Evolutionary conservation across 2,797 vertebrate genomes (phyloP).

Genomic region (Australoheros facetus): DNA sequence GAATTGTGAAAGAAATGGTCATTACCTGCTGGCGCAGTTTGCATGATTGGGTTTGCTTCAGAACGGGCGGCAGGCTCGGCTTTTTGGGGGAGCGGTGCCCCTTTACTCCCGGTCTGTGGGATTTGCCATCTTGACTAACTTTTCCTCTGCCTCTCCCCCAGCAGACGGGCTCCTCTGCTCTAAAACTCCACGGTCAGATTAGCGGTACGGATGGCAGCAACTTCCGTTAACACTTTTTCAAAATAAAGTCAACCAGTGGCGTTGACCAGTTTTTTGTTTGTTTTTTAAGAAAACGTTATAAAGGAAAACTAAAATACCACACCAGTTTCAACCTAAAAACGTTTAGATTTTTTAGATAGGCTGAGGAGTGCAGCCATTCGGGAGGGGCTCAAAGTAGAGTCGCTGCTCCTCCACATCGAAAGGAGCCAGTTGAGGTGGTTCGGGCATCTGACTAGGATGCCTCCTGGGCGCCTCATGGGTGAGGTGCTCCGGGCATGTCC

Average conservation of each 20-base stretch:
- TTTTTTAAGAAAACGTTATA: not conserved
- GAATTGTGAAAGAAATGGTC: not conserved
- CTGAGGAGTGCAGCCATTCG: no score
- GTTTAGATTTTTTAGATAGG: not conserved
- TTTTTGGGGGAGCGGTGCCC: constrained; percentile 70
- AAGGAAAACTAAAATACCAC: no score
- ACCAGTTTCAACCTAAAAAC: not conserved
- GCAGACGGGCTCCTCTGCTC: constrained; percentile 61
- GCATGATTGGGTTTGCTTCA: constrained; percentile 61
- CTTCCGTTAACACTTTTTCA: constrained; percentile 27
- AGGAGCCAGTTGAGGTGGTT: no score
- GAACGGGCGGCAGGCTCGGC: constrained; percentile 50
- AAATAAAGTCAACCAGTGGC: constrained; percentile 36
- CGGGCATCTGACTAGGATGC: no score
- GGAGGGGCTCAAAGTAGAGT: no score
- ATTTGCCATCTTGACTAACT: constrained; percentile 84
- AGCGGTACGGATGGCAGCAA: rapidly evolving
- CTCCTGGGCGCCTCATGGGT: no score
- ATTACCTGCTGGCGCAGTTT: constrained; percentile 65
- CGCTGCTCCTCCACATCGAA: no score
- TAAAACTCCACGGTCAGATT: constrained; percentile 27
- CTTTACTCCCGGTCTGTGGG: constrained; percentile 77
- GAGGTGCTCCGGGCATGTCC: no score
- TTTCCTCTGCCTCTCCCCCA: constrained; percentile 68
- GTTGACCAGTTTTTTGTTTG: not conserved